Base-by-base conservation (phyloP, 2,888 invertebrate species). In the Griposia aprilina region DNA sequence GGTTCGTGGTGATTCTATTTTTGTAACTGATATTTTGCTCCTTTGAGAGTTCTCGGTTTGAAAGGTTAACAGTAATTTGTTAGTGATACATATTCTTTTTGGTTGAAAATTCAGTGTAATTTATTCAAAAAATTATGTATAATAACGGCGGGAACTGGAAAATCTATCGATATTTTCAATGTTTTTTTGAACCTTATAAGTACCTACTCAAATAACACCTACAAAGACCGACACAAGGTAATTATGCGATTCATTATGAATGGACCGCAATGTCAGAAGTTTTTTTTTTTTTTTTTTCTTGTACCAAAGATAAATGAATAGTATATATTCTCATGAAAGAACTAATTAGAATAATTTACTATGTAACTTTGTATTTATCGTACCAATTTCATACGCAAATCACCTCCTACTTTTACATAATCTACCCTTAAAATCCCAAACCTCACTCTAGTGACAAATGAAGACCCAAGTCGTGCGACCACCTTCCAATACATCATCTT, bases 401-500 rank as follows among this genome's bases (percentile, higher is more conserved):
- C 11, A 23, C 10, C 2, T 71, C 30, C 30, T 10, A n/a, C 11
- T 23, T 26, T 1, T 13, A 74, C 23, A 26, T 41, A 50, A 71
- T 52, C 13, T n/a, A 76, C 30, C 23, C 48, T 45, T 48, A 48
- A 52, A 73, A 79, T 36, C 13, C 23, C 23, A 48, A 13, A 20
- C 45, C 50, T 50, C 36, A 57, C 55, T 63, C 23, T 4, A n/a
- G 13, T 74, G 68, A 74, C 60, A 78, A 82, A 76, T 75, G 70
- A 69, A 71, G 26, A n/a, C n/a, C n/a, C 70, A 77, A 50, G 68
- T 82, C 65, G 20, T 48, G 62, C 26, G 15, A 41, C 62, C 41
- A 72, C 74, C 73, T 78, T 77, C 63, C 81, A 74, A 84, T 84
- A 70, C 63, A 78, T 85, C 76, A 85, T 86, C 75, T 85, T 85